A percentile compares a stretch with the other conserved stretches of the same genome.
These are phyloP conservation scores for Dinocampus coccinellae DNA, from an alignment of 2,888 invertebrate species.

Conservation along the genomic window DNA sequence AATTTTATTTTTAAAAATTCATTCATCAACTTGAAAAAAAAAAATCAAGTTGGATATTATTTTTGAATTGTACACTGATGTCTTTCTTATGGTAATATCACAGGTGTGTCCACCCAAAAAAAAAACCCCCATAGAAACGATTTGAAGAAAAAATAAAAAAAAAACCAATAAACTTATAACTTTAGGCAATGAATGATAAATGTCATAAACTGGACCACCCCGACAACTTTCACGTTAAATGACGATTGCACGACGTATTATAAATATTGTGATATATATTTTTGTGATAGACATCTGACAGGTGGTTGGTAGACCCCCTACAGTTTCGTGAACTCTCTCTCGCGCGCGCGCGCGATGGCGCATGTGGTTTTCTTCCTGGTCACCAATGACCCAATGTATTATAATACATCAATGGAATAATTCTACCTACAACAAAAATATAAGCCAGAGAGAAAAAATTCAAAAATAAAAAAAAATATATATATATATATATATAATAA, in stretches of 20 bases:
- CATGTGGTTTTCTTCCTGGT: constrained; percentile 3
- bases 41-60: neutral
- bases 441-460: neutral
- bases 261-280: constrained; percentile 36
- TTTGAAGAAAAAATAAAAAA: neutral
- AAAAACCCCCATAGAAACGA: neutral
- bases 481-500: no score
- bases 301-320: constrained; percentile 29
- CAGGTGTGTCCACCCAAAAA: constrained; percentile 22
- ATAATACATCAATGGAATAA: neutral
- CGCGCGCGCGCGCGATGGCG: no score
- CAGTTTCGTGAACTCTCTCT: constrained; percentile 8
- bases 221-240: neutral
- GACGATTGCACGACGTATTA: constrained; percentile 15
- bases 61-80: constrained; percentile 13
- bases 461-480: no score
- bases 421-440: neutral
- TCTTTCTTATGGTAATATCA: constrained; percentile 35
- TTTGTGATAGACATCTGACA: constrained; percentile 34
- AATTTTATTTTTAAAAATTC: no score
- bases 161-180: neutral
- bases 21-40: no score
- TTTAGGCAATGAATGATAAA: constrained; percentile 23
- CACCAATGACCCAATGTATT: neutral
- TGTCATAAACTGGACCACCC: constrained; percentile 29